A percentile compares a stretch with the other conserved stretches of the same genome.
phyloP scores from a whole-genome alignment of 2,888 invertebrate species.

The Acrobasis consociella region DNA sequence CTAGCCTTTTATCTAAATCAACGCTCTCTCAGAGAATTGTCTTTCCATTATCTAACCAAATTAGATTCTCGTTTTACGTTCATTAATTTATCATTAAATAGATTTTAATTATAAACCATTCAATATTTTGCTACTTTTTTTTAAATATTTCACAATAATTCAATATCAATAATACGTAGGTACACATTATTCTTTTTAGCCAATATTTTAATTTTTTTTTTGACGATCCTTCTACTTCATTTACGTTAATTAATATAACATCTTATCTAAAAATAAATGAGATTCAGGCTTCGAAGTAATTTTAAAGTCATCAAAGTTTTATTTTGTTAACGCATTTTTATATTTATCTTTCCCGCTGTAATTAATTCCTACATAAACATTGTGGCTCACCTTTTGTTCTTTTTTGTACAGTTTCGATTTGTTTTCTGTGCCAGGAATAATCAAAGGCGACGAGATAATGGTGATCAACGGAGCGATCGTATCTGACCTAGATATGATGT shows the following conservation, averaged over 20 bases:
- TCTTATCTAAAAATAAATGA: background rate
- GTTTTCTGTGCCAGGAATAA: conserved; percentile 89
- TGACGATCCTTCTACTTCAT: no score
- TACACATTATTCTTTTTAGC: no score
- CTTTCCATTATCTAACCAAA: conserved; percentile 1
- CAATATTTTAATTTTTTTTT: no score
- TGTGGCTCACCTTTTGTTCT: conserved; percentile 29
- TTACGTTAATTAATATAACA: background rate
- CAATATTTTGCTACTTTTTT: no score
- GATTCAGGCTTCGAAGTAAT: conserved; percentile 3
- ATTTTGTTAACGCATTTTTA: background rate
- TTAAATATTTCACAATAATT: no score
- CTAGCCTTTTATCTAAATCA: conserved; percentile 17
- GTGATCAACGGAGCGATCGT: conserved; percentile 99
- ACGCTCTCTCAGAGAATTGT: conserved; percentile 9
- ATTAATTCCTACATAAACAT: conserved; percentile 19
- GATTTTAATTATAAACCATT: no score
- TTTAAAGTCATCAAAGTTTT: background rate
- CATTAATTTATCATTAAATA: background rate
- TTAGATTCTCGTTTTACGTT: background rate
- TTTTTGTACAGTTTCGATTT: conserved; percentile 53
- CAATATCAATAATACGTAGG: no score
- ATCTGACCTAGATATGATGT: conserved; percentile 99
- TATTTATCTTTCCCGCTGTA: conserved; percentile 1
- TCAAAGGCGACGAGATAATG: conserved; percentile 99